Percentiles rank a stretch among this genome's conserved stretches.
Evolutionary conservation across 2,113 vertebrate species (phyloP).

Genomic region (Muntiacus muntjak): DNA sequence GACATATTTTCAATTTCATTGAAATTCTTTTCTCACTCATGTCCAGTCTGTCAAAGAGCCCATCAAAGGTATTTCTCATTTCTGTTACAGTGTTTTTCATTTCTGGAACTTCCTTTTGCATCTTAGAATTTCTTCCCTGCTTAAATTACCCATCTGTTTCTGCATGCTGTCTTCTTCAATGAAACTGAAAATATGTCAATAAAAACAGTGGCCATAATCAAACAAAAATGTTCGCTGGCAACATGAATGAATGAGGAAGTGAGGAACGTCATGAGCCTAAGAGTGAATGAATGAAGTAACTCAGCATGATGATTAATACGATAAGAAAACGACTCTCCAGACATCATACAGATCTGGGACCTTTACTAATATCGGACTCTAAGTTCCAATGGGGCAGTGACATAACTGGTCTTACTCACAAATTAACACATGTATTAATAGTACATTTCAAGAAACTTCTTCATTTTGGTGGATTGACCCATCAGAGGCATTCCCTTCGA

Average conservation of each 20-base stretch:
- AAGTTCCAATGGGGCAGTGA: not conserved
- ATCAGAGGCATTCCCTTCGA: not conserved
- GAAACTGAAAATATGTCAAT: not conserved
- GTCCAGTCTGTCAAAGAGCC: not conserved
- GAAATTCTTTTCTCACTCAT: not conserved
- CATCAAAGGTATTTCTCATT: not conserved
- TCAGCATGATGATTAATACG: not conserved
- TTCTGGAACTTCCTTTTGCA: not conserved
- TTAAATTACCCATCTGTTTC: not conserved
- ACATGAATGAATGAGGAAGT: not conserved
- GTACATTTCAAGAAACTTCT: not conserved
- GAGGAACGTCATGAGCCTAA: not conserved
- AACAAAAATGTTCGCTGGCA: not conserved
- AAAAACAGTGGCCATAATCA: not conserved
- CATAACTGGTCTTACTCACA: not conserved
- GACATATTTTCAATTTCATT: not conserved
- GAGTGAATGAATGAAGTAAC: not conserved
- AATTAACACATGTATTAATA: not conserved
- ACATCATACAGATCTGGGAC: not conserved
- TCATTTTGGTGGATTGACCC: not conserved
- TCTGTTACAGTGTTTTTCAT: not conserved
- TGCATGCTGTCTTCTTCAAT: not conserved
- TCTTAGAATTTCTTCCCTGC: not conserved
- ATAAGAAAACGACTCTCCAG: not conserved
- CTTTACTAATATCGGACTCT: not conserved